Percentiles rank a stretch among this genome's conserved stretches.
These are phyloP conservation scores for Prenolepis imparis DNA, from an alignment of 2,888 invertebrate genomes.

Conservation along the genomic window DNA sequence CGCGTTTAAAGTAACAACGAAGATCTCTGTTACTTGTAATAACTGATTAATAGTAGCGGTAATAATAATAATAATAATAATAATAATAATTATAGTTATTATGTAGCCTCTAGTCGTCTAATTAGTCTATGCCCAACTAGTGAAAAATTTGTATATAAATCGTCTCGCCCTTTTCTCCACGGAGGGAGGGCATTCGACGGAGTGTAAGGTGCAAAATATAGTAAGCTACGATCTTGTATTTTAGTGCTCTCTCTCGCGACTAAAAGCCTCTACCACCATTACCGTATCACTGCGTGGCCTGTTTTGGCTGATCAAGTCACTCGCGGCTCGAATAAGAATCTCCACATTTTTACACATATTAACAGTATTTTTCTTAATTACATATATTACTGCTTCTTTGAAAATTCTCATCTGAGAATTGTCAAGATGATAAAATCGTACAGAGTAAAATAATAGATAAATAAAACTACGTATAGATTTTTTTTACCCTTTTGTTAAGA, in stretches of 20 bases:
- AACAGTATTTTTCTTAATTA: not conserved
- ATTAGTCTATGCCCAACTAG: slow-evolving; percentile 83
- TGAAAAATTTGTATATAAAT: slow-evolving; percentile 80
- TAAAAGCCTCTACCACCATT: slow-evolving; percentile 80
- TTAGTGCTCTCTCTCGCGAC: slow-evolving; percentile 81
- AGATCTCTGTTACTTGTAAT: slow-evolving; percentile 76
- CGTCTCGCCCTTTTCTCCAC: slow-evolving; percentile 69
- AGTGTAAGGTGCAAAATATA: slow-evolving; percentile 84
- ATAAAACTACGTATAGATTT: not conserved
- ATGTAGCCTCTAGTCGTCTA: slow-evolving; percentile 86
- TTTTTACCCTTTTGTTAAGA: not conserved
- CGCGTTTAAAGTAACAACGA: slow-evolving; percentile 74
- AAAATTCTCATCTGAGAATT: slow-evolving; percentile 4
- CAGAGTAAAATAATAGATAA: not conserved
- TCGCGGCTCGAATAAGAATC: not conserved
- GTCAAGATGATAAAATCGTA: slow-evolving; percentile 4
- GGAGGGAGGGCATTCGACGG: slow-evolving; percentile 75
- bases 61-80: slow-evolving; percentile 77
- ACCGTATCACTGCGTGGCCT: slow-evolving; percentile 62
- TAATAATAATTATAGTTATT: slow-evolving; percentile 80
- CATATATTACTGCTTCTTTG: not conserved
- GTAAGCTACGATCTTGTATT: slow-evolving; percentile 82
- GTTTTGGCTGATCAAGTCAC: slow-evolving; percentile 34
- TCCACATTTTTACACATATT: not conserved
- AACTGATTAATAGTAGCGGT: slow-evolving; percentile 80